These are phyloP conservation scores for Macrochelys suwanniensis DNA, from an alignment of 2,797 vertebrate genomes.

Conservation along the genomic window DNA sequence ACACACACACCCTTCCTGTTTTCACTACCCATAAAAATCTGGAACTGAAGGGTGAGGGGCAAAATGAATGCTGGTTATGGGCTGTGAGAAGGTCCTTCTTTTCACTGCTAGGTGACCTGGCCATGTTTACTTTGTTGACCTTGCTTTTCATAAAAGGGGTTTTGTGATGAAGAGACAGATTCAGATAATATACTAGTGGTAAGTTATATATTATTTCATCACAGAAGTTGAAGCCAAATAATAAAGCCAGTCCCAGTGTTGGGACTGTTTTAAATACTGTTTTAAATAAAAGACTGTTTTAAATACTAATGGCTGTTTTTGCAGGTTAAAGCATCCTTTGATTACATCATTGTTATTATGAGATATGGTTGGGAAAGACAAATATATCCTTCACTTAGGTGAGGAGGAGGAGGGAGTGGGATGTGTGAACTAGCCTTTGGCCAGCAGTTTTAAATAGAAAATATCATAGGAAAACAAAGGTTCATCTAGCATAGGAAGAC, in stretches of 20 bases:
- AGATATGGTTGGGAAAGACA: background rate
- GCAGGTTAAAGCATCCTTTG: background rate
- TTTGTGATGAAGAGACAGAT: conserved; percentile 35
- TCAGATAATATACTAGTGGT: background rate
- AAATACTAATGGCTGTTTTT: background rate
- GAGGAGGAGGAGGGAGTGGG: background rate
- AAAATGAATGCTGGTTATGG: background rate
- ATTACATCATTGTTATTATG: background rate
- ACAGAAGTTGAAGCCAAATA: background rate
- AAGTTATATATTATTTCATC: background rate
- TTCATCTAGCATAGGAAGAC: background rate
- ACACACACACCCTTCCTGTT: background rate
- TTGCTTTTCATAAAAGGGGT: background rate
- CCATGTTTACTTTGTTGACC: conserved; percentile 31
- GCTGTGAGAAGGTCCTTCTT: background rate
- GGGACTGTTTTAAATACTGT: background rate
- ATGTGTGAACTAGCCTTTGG: background rate
- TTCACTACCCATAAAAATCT: background rate
- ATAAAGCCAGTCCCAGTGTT: background rate
- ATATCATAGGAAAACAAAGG: background rate
- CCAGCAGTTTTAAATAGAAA: background rate
- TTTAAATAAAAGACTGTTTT: background rate
- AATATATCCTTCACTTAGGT: background rate
- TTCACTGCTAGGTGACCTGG: conserved; percentile 22
- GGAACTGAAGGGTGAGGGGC: accelerated